These are phyloP conservation scores for Oncorhynchus clarkii DNA, from an alignment of 2,113 vertebrate species.

Conservation along the genomic window DNA sequence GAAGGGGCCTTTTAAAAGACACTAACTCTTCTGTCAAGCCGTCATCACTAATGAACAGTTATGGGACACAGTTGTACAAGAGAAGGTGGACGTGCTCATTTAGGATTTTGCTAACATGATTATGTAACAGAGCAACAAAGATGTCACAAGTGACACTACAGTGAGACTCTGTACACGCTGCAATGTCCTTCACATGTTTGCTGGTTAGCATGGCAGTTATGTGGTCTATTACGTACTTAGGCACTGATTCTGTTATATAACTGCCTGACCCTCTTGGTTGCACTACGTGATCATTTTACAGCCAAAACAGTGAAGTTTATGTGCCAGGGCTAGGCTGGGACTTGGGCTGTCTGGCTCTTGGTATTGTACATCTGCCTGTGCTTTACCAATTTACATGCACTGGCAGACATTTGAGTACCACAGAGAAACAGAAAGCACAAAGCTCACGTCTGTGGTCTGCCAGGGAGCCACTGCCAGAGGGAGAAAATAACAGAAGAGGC, in stretches of 20 bases:
- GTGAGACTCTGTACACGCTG: neutral
- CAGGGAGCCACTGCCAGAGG: neutral
- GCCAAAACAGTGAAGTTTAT: neutral
- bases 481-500: neutral
- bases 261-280: slow-evolving; percentile 28
- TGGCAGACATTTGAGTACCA: slow-evolving; percentile 12
- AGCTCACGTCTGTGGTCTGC: neutral
- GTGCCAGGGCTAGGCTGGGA: neutral
- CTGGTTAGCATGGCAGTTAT: slow-evolving; percentile 45
- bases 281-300: slow-evolving; percentile 19
- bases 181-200: slow-evolving; percentile 27
- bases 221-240: slow-evolving; percentile 31
- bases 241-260: too few relatives aligned
- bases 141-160: too few relatives aligned
- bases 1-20: slow-evolving; percentile 55
- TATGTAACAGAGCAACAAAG: slow-evolving; percentile 5
- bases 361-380: slow-evolving; percentile 1
- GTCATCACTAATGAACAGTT: slow-evolving; percentile 5
- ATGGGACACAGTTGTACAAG: slow-evolving; percentile 27
- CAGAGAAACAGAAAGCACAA: neutral
- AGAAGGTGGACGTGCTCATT: slow-evolving; percentile 15
- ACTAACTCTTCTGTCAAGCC: slow-evolving; percentile 39
- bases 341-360: neutral
- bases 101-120: neutral
- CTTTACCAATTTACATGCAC: slow-evolving; percentile 17